phyloP scores from a whole-genome alignment of 1,140 invertebrate species.

The Berghia stephanieae region DNA sequence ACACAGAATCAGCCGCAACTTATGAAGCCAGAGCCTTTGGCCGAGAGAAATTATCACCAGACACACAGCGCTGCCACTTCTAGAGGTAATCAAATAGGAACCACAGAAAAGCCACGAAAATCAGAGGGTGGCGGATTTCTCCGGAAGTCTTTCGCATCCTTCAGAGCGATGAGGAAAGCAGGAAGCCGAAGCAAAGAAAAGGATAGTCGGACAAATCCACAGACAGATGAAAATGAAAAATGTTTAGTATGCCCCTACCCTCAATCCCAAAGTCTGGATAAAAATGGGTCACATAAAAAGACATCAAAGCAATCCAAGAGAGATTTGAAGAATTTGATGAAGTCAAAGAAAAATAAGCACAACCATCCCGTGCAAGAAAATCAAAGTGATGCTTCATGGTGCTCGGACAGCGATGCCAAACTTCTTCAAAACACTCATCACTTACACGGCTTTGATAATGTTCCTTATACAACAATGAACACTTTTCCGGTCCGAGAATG shows the following conservation, averaged over 20 bases:
- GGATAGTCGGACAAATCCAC: background rate
- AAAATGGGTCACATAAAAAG: slow-evolving; percentile 12
- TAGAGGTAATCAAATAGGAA: background rate
- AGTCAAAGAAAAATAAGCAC: slow-evolving; percentile 9
- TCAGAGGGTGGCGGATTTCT: slow-evolving; percentile 14
- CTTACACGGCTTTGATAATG: background rate
- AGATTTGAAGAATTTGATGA: slow-evolving; percentile 9
- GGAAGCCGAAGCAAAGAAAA: background rate
- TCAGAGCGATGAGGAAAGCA: slow-evolving; percentile 9
- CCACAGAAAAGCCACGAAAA: background rate
- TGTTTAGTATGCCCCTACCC: slow-evolving; percentile 25
- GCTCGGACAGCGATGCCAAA: slow-evolving; percentile 22
- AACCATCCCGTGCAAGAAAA: background rate
- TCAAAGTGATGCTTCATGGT: slow-evolving; percentile 15
- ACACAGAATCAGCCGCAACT: slow-evolving; percentile 10
- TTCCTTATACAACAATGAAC: background rate
- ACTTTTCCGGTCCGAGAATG: slow-evolving; percentile 8
- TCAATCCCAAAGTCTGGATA: background rate
- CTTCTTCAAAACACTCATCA: background rate
- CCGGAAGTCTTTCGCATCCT: slow-evolving; percentile 25
- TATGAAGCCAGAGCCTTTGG: no score
- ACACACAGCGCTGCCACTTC: background rate
- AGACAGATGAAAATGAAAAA: background rate
- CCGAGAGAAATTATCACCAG: no score
- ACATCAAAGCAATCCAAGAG: slow-evolving; percentile 16